Base-by-base conservation (phyloP, 2,113 vertebrate species). In the Nematolebias whitei region DNA sequence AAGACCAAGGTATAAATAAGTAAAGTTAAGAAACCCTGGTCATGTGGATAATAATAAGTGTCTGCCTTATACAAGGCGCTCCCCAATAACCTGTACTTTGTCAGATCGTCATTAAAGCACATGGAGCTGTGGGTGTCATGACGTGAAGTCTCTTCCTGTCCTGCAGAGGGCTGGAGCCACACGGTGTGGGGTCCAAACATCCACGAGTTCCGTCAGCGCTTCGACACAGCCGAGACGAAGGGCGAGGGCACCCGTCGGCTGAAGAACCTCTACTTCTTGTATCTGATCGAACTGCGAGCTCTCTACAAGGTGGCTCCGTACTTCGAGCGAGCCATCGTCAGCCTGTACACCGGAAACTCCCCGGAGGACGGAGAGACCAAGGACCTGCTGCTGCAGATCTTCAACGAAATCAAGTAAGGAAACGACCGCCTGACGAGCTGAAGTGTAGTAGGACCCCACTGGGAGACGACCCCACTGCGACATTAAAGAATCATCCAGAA, bases 261-360 rank as follows among this genome's bases (percentile, higher is more conserved):
- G 12, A 98, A 98, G 89, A 99, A 98, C 66, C 90, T 98, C 1
- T 99, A 99, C 90, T 98, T 99, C 89, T 75, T 99, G 1, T 99
- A 97, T 57, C 88, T 99, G 81, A 98, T 99, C 61, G 97, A 99
- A 89, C 93, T 99, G 45, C 93, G 97, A 0, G 97, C 97, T 22
- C 89, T 98, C 26, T 95, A 94, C 49, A 99, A 99, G 80, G 96
- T 97, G 51, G 94, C 96, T 0, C 92, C 96, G 0, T 99, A 98
- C 76, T 99, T 98, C 19, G 96, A 98, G 24, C 95, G 96, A 2
- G 88, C 97, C 0, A 73, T 97, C 57, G 88, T 98, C 1, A 93
- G 97, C 83, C 93, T 99, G 61, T 99, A 99, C 91, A 99, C 97
- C 0, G 97, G 97, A 43, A 96, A 94, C 23, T 0, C 64, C 14